phyloP scores from a whole-genome alignment of 2,888 invertebrate genomes.

The Gastrophysa polygoni region DNA sequence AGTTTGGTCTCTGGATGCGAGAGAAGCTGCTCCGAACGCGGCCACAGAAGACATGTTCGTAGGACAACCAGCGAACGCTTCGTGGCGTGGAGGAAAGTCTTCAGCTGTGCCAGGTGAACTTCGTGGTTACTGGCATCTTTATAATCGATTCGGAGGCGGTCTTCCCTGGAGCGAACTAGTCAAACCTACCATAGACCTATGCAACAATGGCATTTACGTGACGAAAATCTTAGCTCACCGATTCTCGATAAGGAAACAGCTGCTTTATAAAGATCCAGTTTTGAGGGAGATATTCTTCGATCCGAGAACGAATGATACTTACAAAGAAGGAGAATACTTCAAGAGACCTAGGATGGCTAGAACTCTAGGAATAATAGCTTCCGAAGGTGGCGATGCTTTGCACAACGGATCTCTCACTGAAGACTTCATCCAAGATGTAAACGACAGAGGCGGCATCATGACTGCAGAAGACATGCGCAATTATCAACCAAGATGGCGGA shows the following conservation, averaged over 20 bases:
- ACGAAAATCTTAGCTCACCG: conserved; percentile 55
- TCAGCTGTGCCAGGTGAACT: conserved; percentile 88
- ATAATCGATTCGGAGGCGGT: conserved; percentile 69
- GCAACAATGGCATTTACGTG: conserved; percentile 73
- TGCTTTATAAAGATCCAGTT: conserved; percentile 34
- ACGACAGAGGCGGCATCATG: conserved; percentile 72
- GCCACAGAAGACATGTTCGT: conserved; percentile 73
- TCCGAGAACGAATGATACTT: conserved; percentile 42
- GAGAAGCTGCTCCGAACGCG: conserved; percentile 76
- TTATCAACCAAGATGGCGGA: conserved; percentile 71
- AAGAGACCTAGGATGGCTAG: conserved; percentile 55
- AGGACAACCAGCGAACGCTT: conserved; percentile 19
- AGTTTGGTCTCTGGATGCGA: conserved; percentile 72
- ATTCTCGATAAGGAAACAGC: conserved; percentile 36
- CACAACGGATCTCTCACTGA: conserved; percentile 64
- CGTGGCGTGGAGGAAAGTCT: conserved; percentile 16
- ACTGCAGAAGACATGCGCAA: conserved; percentile 75
- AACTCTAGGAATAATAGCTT: conserved; percentile 62
- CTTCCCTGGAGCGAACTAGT: conserved; percentile 81
- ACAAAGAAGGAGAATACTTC: conserved; percentile 38
- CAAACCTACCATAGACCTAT: conserved; percentile 76
- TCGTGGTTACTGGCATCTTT: conserved; percentile 79
- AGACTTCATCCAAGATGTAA: conserved; percentile 50
- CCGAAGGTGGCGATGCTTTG: conserved; percentile 62
- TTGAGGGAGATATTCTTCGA: conserved; percentile 44